A percentile compares a stretch with the other conserved stretches of the same genome.
These are phyloP conservation scores for Melanotaenia trifasciata DNA, from an alignment of 2,797 vertebrate species.

Conservation along the genomic window DNA sequence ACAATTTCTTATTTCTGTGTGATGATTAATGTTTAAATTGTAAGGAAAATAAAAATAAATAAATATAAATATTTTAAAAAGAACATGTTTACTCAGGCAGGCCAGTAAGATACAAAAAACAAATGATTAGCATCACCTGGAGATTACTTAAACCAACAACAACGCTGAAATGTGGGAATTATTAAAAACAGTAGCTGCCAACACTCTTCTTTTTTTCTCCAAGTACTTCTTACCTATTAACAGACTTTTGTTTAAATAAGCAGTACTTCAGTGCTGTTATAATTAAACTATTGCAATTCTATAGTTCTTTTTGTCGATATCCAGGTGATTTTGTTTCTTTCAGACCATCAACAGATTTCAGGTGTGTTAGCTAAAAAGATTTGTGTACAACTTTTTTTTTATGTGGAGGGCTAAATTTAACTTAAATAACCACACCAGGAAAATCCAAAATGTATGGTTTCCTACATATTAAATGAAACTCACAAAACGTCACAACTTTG, in stretches of 20 bases:
- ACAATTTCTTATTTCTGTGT: constrained; percentile 57
- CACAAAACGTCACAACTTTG: constrained; percentile 20
- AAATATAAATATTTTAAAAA: constrained; percentile 1
- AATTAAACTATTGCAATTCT: background rate
- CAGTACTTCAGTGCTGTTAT: background rate
- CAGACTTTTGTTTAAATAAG: constrained; percentile 22
- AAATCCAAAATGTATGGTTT: constrained; percentile 5
- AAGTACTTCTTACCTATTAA: constrained; percentile 25
- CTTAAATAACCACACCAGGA: background rate
- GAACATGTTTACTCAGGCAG: constrained; percentile 75
- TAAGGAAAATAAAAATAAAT: constrained; percentile 6
- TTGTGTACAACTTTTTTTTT: constrained; percentile 9
- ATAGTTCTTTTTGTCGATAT: background rate
- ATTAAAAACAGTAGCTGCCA: constrained; percentile 41
- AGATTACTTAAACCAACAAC: constrained; percentile 65
- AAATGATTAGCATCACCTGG: constrained; percentile 71
- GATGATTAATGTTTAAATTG: constrained; percentile 74
- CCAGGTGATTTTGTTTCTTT: constrained; percentile 16
- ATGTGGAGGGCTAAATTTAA: constrained; percentile 1
- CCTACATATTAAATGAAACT: constrained; percentile 20
- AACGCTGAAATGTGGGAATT: constrained; percentile 30
- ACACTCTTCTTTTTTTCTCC: constrained; percentile 30
- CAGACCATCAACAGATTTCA: constrained; percentile 2
- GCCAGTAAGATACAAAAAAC: constrained; percentile 63
- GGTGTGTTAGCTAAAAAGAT: constrained; percentile 19